These are phyloP conservation scores for Noctuana brunneofusca DNA, from an alignment of 2,888 invertebrate genomes.

Conservation along the genomic window DNA sequence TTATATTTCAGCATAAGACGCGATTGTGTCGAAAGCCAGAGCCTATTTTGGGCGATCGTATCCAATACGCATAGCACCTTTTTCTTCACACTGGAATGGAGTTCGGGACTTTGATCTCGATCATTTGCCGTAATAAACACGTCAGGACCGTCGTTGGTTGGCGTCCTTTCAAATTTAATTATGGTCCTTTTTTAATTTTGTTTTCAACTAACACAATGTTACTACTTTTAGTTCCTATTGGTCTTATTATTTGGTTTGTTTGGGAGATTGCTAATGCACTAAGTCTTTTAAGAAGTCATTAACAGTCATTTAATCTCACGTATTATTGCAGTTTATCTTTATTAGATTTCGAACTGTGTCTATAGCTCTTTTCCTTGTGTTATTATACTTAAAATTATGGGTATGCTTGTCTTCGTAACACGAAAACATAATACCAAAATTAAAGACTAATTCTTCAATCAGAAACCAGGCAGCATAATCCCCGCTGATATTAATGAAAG, in stretches of 20 bases:
- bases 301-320: too few species aligned
- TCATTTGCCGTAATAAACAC: conserved; percentile 17
- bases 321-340: too few species aligned
- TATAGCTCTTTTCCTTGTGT: neutral
- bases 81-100: conserved; percentile 12
- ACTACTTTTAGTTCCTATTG: neutral
- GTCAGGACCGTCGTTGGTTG: neutral
- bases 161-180: neutral
- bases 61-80: conserved; percentile 2
- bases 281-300: too few species aligned
- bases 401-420: neutral
- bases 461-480: conserved; percentile 7
- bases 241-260: neutral
- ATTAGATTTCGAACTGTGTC: too few species aligned
- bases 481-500: conserved; percentile 9
- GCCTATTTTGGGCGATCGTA: conserved; percentile 3
- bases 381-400: neutral
- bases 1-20: neutral
- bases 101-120: conserved; percentile 12
- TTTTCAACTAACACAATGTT: too few species aligned
- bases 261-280: too few species aligned
- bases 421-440: neutral
- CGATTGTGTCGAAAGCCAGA: neutral
- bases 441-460: conserved; percentile 3
- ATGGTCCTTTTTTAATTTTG: neutral